These are phyloP conservation scores for Polyodon spathula DNA, from an alignment of 2,113 vertebrate genomes.

Conservation along the genomic window DNA sequence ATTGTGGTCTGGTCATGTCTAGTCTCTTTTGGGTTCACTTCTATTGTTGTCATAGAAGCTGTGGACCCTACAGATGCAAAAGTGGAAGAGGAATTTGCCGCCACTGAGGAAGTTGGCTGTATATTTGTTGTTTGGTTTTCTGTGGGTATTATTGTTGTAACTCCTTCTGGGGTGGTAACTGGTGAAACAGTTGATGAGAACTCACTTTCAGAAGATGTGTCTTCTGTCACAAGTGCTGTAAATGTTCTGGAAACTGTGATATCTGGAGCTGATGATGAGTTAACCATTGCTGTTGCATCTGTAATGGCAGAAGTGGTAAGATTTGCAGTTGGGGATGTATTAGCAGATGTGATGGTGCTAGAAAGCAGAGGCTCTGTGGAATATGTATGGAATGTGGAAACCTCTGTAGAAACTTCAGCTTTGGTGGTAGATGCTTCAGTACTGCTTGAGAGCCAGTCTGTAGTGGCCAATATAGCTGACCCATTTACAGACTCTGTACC, in stretches of 20 bases:
- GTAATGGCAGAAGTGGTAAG: constrained; percentile 56
- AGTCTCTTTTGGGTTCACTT: too few relatives aligned
- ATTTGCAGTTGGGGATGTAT: constrained; percentile 43
- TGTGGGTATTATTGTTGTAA: neutral
- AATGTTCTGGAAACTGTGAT: neutral
- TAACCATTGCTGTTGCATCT: constrained; percentile 43
- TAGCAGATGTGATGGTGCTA: constrained; percentile 37
- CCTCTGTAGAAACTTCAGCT: constrained; percentile 21
- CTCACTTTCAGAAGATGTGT: constrained; percentile 4
- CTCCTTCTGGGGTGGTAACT: neutral
- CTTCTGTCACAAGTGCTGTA: constrained; percentile 15
- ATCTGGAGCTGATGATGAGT: constrained; percentile 39
- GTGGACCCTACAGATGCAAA: too few relatives aligned
- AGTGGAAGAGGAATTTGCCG: neutral
- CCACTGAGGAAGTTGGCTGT: neutral
- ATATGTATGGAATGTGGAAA: constrained; percentile 29
- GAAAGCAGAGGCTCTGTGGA: constrained; percentile 34
- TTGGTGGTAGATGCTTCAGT: constrained; percentile 10
- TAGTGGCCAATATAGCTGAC: constrained; percentile 12
- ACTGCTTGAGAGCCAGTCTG: constrained; percentile 14
- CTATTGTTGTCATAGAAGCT: too few relatives aligned
- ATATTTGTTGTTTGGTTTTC: too few relatives aligned
- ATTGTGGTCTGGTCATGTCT: too few relatives aligned
- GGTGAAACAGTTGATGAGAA: neutral
- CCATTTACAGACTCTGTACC: constrained; percentile 30